A percentile compares a stretch with the other conserved stretches of the same genome.
Evolutionary conservation across 2,888 invertebrate species (phyloP).

Genomic region (Liopterus haemorrhoidalis): DNA sequence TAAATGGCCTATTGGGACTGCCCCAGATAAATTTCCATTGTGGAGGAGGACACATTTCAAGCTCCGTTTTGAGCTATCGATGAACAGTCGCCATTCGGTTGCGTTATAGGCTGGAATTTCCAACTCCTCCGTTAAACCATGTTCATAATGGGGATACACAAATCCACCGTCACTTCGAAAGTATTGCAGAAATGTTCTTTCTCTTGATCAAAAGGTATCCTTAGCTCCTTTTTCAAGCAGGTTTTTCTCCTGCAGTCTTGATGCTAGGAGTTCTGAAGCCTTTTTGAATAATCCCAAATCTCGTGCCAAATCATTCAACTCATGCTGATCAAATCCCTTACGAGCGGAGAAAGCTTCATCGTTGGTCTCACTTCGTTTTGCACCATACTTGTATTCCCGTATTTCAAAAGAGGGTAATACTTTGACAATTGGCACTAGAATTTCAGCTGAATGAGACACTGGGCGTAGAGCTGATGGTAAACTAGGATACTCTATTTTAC

Average conservation of each 20-base stretch:
- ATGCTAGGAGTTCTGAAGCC: conserved; percentile 22
- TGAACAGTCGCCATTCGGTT: conserved; percentile 21
- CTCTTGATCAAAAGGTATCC: conserved; percentile 8
- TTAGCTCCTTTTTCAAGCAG: conserved; percentile 15
- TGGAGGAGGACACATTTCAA: too few species aligned
- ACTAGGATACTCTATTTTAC: conserved; percentile 6
- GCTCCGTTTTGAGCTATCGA: too few species aligned
- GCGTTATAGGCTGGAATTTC: conserved; percentile 4
- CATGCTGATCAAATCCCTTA: too few species aligned
- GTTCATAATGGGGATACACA: conserved; percentile 8
- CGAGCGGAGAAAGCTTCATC: conserved; percentile 5
- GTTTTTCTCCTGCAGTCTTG: conserved; percentile 25
- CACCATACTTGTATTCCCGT: neutral
- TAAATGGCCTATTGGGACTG: conserved; percentile 22
- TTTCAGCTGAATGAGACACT: neutral
- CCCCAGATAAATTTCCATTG: too few species aligned
- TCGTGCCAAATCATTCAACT: conserved; percentile 21
- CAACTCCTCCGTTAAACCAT: conserved; percentile 11
- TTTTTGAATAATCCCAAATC: conserved; percentile 27
- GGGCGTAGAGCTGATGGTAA: conserved; percentile 5
- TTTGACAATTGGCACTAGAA: neutral
- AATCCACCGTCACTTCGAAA: conserved; percentile 9
- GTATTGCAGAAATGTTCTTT: conserved; percentile 5
- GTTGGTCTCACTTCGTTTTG: conserved; percentile 3
- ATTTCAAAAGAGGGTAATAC: conserved; percentile 1